Evolutionary conservation across 2,797 vertebrate species (phyloP).

Genomic region (Muscicapa striata): DNA sequence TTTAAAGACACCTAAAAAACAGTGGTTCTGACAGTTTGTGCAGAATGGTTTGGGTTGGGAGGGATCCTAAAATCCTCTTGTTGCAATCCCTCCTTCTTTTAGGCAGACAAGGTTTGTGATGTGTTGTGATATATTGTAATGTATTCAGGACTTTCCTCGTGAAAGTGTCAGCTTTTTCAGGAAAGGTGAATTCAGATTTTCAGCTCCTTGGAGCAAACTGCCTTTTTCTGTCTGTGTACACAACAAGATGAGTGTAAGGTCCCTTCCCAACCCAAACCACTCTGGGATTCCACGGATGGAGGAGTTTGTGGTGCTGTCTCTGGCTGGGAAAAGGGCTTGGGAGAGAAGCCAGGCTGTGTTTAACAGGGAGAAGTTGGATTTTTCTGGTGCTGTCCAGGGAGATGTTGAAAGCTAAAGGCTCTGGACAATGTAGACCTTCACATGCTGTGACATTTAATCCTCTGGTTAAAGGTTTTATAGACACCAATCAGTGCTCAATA

Average conservation of each 20-base stretch:
- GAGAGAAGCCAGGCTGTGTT: background rate
- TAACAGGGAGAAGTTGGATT: background rate
- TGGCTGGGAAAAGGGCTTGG: background rate
- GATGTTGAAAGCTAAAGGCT: background rate
- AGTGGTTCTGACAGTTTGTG: background rate
- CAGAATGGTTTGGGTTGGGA: background rate
- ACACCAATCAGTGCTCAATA: background rate
- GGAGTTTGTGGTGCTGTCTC: background rate
- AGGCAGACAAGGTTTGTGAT: background rate
- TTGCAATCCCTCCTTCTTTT: background rate
- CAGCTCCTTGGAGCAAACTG: background rate
- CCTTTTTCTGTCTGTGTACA: background rate
- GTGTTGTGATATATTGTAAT: background rate
- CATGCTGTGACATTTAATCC: background rate
- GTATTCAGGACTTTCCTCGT: background rate
- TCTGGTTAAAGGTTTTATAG: background rate
- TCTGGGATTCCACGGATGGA: background rate
- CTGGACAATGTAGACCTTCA: fast-evolving
- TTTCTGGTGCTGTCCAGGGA: background rate
- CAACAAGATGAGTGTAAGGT: background rate
- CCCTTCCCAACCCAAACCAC: background rate
- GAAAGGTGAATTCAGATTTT: background rate
- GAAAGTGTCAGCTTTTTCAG: background rate
- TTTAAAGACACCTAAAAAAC: background rate
- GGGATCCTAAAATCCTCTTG: background rate